Percentiles rank a stretch among this genome's conserved stretches.
phyloP scores from a whole-genome alignment of 2,797 vertebrate genomes.

The Odontamblyopus rebecca region DNA sequence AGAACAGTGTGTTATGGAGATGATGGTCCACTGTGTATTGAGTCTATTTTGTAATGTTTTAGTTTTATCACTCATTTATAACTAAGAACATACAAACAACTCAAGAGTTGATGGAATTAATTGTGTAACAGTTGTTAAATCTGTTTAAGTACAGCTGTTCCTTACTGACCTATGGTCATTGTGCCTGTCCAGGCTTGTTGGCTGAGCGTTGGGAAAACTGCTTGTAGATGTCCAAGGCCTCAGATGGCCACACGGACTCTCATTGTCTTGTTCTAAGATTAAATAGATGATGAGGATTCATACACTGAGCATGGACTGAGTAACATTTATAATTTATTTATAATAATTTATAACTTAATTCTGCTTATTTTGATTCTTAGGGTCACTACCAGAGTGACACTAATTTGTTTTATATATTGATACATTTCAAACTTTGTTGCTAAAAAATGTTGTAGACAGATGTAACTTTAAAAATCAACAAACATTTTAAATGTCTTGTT shows the following conservation, averaged over 20 bases:
- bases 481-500: too few relatives aligned
- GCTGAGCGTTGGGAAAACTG: not conserved
- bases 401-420: too few relatives aligned
- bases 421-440: too few relatives aligned
- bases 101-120: not conserved
- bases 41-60: not conserved
- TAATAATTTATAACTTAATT: not conserved
- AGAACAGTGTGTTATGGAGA: not conserved
- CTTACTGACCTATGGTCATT: slow-evolving; percentile 4
- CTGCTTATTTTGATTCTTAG: not conserved
- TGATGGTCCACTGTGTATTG: too few relatives aligned
- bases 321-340: not conserved
- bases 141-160: not conserved
- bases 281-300: not conserved
- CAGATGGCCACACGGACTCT: not conserved
- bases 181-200: slow-evolving; percentile 3
- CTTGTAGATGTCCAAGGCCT: not conserved
- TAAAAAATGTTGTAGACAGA: too few relatives aligned
- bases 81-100: too few relatives aligned
- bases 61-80: too few relatives aligned
- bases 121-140: not conserved
- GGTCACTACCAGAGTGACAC: too few relatives aligned
- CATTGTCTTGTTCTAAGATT: not conserved
- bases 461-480: too few relatives aligned
- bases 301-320: not conserved